Percentiles rank a stretch among this genome's conserved stretches.
Evolutionary conservation across 2,888 invertebrate species (phyloP).

Genomic region (Timema podura): DNA sequence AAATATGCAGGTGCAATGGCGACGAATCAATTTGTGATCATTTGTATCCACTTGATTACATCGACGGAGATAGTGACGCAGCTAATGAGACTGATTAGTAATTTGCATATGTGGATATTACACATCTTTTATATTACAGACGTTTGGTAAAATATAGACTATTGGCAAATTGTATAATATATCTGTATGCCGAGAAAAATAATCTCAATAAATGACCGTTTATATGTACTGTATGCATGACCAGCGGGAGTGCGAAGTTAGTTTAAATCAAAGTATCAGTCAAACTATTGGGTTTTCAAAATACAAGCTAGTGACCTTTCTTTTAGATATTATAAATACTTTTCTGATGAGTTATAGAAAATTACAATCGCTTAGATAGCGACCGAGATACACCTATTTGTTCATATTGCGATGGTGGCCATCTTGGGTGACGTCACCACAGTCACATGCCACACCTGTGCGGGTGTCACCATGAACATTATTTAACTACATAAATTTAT

Average conservation of each 20-base stretch:
- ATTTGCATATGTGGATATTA: neutral
- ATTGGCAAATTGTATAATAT: neutral
- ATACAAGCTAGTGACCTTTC: neutral
- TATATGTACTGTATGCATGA: too few relatives aligned
- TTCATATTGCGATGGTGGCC: neutral
- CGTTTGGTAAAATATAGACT: neutral
- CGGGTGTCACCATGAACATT: neutral
- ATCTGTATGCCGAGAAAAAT: neutral
- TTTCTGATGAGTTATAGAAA: neutral
- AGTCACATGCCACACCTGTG: neutral
- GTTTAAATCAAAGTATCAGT: conserved; percentile 1
- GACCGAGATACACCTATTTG: neutral
- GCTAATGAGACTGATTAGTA: neutral
- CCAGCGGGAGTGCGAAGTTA: too few relatives aligned
- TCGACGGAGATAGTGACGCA: conserved; percentile 7
- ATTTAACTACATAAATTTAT: neutral
- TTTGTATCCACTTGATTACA: conserved; percentile 4
- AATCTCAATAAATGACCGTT: too few relatives aligned
- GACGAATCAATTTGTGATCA: conserved; percentile 5
- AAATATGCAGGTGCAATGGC: conserved; percentile 2
- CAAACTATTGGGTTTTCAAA: neutral
- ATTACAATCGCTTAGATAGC: neutral
- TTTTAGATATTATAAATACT: neutral
- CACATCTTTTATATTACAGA: neutral
- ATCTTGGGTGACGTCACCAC: neutral